Evolutionary conservation across 2,888 invertebrate genomes (phyloP), one percentile per base, ranked within the genome.

Genomic region (Cheilosia pagana): DNA sequence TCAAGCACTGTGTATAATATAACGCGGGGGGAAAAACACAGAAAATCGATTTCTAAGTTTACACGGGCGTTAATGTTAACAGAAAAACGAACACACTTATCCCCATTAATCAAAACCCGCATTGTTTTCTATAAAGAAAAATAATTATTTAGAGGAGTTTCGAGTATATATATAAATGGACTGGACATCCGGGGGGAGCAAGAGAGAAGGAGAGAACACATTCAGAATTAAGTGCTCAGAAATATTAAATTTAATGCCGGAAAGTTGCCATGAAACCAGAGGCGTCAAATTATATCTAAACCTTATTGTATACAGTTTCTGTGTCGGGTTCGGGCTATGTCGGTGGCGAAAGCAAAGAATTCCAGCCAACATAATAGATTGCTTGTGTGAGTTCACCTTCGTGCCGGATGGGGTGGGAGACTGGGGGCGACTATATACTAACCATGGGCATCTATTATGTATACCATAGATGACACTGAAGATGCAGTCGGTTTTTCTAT

Each of bases 251-350:
- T 59, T 28, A 57, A 59, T 41, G 50, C 78, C 72, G 72, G 59
- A 55, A 72, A 67, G 71, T 60, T 67, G 60, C 67, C 60, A 67
- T 48, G 72, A 31, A 72, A 67, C 60, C 67, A 50, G 53, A 55
- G 60, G 67, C 75, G 75, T 81, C 81, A 62, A 81, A 75, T 81
- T 81, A 60, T 79, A 67, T 79, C 60, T 74, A 67, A 35, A 48
- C 45, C n/a, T 35, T 48, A 74, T 53, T 79, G 43, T 53, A 45
- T 35, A 74, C 25, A 74, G 43, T 67, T 74, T 55, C 25, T 43
- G 23, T 67, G 31, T 55, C 60, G 41, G 60, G 6, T 39, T 55
- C 60, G 41, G 60, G 6, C 28, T 14, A 35, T 21, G 60, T 21
- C 35, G 10, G 60, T 59, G 31, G 23, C 41, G 16, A 60, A 39